These are phyloP conservation scores for Druceiella hillmani DNA, from an alignment of 2,888 invertebrate species.

Conservation along the genomic window DNA sequence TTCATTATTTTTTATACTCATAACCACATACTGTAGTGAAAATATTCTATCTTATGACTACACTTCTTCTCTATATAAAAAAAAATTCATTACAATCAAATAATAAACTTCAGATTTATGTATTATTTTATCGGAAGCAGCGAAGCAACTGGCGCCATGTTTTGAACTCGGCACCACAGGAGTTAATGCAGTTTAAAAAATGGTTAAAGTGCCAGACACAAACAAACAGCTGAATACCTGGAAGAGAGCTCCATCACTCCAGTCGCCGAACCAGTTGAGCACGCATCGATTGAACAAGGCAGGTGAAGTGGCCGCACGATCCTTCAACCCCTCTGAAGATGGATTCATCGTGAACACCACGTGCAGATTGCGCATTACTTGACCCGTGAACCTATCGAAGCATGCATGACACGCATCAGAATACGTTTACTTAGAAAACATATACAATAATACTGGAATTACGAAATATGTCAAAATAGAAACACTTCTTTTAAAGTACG, in stretches of 20 bases:
- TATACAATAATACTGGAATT: not conserved
- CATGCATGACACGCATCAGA: too few species aligned
- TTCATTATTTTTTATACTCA: too few species aligned
- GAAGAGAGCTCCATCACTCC: constrained; percentile 94
- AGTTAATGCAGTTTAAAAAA: too few species aligned
- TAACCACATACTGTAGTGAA: too few species aligned
- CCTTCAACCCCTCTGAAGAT: constrained; percentile 95
- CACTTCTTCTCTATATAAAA: too few species aligned
- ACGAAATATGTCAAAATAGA: not conserved
- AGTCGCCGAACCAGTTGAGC: constrained; percentile 99
- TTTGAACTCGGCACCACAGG: too few species aligned
- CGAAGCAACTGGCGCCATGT: too few species aligned
- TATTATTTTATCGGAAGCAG: too few species aligned
- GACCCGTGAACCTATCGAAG: constrained; percentile 80
- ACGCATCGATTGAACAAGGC: constrained; percentile 99
- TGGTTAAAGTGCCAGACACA: too few species aligned
- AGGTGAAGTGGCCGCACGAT: constrained; percentile 97
- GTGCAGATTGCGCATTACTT: constrained; percentile 98
- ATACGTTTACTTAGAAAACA: not conserved
- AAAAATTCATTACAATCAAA: too few species aligned
- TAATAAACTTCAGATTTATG: too few species aligned
- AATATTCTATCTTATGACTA: too few species aligned
- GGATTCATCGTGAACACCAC: constrained; percentile 99
- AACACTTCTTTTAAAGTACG: not conserved
- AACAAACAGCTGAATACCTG: constrained; percentile 50